Evolutionary conservation across 2,888 invertebrate genomes (phyloP).

Genomic region (Nycteola revayana): DNA sequence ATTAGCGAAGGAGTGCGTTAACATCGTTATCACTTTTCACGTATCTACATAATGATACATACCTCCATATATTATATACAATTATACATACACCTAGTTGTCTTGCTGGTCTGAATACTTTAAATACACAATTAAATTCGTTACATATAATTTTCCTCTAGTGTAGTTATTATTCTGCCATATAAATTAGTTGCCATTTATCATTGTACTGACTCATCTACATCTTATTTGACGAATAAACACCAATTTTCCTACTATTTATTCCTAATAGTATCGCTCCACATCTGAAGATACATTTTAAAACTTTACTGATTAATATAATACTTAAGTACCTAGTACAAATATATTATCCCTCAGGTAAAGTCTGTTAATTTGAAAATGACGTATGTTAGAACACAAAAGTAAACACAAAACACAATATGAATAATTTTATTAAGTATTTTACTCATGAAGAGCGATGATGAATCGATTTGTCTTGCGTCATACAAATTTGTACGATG

Average conservation of each 20-base stretch:
- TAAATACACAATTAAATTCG: conserved; percentile 3
- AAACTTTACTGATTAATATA: too few species aligned
- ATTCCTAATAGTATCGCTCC: too few species aligned
- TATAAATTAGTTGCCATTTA: conserved; percentile 1
- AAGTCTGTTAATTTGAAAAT: too few species aligned
- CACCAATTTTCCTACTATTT: too few species aligned
- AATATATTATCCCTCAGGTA: too few species aligned
- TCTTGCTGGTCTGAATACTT: conserved; percentile 13
- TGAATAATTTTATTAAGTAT: conserved; percentile 17
- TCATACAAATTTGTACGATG: conserved; percentile 29
- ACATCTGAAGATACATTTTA: too few species aligned
- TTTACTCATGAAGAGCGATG: conserved; percentile 28
- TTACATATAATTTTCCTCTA: conserved; percentile 42
- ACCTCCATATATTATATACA: too few species aligned
- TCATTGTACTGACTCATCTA: conserved; percentile 29
- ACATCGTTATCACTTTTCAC: conserved; percentile 37
- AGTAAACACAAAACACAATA: conserved; percentile 14
- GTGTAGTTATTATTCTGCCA: conserved; percentile 30
- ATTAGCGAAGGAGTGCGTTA: conserved; percentile 52
- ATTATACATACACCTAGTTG: conserved; percentile 33
- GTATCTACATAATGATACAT: conserved; percentile 18
- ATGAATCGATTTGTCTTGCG: conserved; percentile 39
- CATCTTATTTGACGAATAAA: too few species aligned
- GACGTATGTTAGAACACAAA: not conserved
- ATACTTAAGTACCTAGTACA: too few species aligned